Conservation (phyloP, 2,113 vertebrate genomes). For the Esox niger region DNA sequence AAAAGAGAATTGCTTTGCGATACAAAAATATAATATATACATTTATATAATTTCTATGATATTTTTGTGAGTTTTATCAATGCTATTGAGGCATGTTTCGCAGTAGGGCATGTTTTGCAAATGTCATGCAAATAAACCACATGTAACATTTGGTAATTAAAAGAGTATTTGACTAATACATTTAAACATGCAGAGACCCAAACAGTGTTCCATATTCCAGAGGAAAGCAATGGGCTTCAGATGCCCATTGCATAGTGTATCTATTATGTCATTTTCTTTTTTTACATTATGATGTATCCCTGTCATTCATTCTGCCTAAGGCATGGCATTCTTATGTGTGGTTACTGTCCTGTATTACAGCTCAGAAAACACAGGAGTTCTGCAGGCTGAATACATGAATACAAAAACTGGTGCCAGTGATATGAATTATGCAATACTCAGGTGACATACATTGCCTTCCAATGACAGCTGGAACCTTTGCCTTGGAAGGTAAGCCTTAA, state of each 20-base stretch:
- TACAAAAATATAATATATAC: no score
- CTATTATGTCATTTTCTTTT: neutral
- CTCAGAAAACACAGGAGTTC: constrained; percentile 2
- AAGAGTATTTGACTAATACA: no score
- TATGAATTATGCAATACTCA: constrained; percentile 61
- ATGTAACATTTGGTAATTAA: no score
- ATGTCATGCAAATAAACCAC: no score
- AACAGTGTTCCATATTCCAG: no score
- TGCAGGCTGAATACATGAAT: constrained; percentile 50
- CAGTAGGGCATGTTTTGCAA: no score
- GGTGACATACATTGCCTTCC: constrained; percentile 38
- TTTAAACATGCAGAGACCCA: no score
- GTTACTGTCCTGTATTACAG: constrained; percentile 22
- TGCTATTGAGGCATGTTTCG: no score
- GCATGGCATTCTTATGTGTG: neutral
- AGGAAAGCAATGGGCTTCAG: neutral
- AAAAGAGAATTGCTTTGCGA: no score
- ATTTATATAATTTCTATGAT: no score
- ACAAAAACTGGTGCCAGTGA: constrained; percentile 36
- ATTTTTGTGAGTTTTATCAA: no score
- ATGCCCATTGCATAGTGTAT: neutral
- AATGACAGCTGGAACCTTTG: constrained; percentile 37
- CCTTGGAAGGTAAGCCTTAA: constrained; percentile 25
- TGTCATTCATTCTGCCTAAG: neutral
- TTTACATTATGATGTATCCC: neutral